Percentiles rank a stretch among this genome's conserved stretches.
phyloP scores from a whole-genome alignment of 2,113 vertebrate genomes.

The Tenebrosternarchus preto region DNA sequence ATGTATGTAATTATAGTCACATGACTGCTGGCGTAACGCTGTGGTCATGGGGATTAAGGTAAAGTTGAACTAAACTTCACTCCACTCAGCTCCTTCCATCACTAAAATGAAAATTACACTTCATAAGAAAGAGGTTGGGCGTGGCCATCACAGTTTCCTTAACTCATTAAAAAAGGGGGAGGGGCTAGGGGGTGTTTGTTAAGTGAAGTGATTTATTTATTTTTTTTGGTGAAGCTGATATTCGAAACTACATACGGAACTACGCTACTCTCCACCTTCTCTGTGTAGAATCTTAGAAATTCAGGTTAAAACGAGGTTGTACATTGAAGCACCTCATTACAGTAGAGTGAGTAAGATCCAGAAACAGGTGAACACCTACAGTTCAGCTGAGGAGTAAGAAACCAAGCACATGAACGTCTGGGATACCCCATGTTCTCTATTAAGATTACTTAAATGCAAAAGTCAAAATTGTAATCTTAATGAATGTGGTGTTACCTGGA shows the following conservation, averaged over 20 bases:
- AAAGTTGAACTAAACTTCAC: conserved; percentile 35
- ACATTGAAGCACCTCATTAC: not conserved
- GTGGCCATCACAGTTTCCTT: conserved; percentile 18
- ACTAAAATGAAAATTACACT: conserved; percentile 29
- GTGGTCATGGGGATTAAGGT: conserved; percentile 27
- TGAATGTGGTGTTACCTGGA: not conserved
- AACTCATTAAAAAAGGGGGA: too few species aligned
- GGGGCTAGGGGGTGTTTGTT: too few species aligned
- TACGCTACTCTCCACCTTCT: not conserved
- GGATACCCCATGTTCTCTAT: not conserved
- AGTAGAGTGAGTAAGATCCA: not conserved
- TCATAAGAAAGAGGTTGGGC: conserved; percentile 11
- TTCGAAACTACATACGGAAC: not conserved
- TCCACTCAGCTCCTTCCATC: conserved; percentile 19
- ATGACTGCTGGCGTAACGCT: conserved; percentile 18
- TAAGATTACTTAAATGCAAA: not conserved
- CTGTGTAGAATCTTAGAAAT: not conserved
- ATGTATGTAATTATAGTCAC: conserved; percentile 19
- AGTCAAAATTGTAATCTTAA: not conserved
- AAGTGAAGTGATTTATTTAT: too few species aligned
- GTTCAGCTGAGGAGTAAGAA: not conserved
- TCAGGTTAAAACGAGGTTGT: not conserved
- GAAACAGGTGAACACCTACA: not conserved
- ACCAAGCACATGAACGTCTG: not conserved
- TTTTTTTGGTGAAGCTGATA: not conserved